A percentile compares a stretch with the other conserved stretches of the same genome.
phyloP scores from a whole-genome alignment of 2,888 invertebrate genomes.

The Synergus itoensis region DNA sequence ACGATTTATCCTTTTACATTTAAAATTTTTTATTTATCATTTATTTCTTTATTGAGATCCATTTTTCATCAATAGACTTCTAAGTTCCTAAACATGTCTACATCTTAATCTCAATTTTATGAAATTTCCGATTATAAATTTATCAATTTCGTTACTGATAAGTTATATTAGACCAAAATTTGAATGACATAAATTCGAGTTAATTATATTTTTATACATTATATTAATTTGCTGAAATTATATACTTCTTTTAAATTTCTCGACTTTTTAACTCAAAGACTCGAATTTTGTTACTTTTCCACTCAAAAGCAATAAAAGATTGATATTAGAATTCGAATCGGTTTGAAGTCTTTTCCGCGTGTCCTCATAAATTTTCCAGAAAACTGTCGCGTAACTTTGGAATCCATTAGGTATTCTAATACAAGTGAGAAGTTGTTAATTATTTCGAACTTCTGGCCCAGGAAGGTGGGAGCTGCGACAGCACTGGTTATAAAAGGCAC shows the following conservation, averaged over 20 bases:
- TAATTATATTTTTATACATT: no score
- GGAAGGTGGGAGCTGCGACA: conserved; percentile 54
- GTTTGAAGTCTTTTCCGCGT: conserved; percentile 34
- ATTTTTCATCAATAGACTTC: neutral
- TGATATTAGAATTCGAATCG: conserved; percentile 23
- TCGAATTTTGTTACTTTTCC: neutral
- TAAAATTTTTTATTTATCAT: neutral
- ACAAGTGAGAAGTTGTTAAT: conserved; percentile 60
- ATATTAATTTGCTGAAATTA: no score
- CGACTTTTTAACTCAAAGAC: no score
- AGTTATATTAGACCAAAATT: no score
- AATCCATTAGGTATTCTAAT: conserved; percentile 69
- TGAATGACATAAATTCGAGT: no score
- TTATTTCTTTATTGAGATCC: neutral
- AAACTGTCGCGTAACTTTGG: conserved; percentile 55
- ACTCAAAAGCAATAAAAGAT: neutral
- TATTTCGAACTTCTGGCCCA: conserved; percentile 47
- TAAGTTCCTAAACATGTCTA: neutral
- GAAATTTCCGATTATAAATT: no score
- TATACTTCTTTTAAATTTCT: no score
- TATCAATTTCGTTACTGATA: no score
- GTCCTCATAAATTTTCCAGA: conserved; percentile 2
- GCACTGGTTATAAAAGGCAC: conserved; percentile 70
- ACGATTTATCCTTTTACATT: no score
- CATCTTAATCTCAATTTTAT: no score